These are phyloP conservation scores for Fregetta grallaria DNA, from an alignment of 2,113 vertebrate species.

Conservation along the genomic window DNA sequence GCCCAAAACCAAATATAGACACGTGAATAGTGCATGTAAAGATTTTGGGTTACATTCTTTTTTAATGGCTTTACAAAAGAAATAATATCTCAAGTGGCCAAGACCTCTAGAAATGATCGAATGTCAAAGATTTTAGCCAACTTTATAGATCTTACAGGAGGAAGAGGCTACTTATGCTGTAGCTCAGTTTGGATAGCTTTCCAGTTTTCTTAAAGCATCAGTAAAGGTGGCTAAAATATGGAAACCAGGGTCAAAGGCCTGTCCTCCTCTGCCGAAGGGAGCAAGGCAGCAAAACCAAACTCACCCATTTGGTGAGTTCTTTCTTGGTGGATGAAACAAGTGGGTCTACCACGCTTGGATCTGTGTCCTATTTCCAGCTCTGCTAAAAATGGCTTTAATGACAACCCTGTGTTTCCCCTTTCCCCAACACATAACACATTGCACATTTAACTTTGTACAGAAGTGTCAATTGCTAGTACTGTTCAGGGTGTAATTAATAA, in stretches of 20 bases:
- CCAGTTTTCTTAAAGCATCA: not conserved
- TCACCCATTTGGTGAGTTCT: not conserved
- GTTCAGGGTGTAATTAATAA: not conserved
- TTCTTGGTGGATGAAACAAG: not conserved
- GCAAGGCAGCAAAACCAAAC: not conserved
- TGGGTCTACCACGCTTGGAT: not conserved
- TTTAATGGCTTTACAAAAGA: not conserved
- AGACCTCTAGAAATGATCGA: not conserved
- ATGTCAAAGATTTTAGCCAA: not conserved
- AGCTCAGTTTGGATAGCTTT: not conserved
- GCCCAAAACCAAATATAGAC: not conserved
- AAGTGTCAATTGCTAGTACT: not conserved
- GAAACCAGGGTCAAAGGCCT: not conserved
- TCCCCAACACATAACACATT: not conserved
- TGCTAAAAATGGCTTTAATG: constrained; percentile 17
- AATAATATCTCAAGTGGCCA: not conserved
- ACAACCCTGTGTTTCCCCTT: not conserved
- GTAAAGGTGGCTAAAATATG: not conserved
- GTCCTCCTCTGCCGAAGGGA: not conserved
- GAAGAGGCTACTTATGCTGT: not conserved
- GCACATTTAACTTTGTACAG: not conserved
- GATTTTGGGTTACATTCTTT: not conserved
- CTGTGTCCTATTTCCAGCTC: not conserved
- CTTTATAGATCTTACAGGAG: not conserved
- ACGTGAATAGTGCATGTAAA: accelerated